Conservation (phyloP, 2,797 vertebrate species). For the Lemur catta region DNA sequence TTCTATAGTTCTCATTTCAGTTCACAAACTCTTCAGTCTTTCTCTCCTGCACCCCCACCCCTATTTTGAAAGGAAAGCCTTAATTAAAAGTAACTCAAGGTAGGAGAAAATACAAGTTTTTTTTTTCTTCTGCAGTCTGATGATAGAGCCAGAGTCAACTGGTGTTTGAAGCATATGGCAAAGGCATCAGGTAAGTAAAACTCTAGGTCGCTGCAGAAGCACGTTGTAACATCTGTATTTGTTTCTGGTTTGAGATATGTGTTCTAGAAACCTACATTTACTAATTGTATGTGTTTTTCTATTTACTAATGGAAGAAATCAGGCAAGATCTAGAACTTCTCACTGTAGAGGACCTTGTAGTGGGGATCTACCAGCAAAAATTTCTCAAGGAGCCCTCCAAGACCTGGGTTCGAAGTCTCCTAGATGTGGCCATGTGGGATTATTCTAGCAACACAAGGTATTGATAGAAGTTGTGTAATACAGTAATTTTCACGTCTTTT, state of each 20-base stretch:
- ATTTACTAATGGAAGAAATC: constrained; percentile 72
- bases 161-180: constrained; percentile 85
- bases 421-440: constrained; percentile 85
- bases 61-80: not conserved
- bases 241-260: not conserved
- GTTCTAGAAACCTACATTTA: not conserved
- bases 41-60: not conserved
- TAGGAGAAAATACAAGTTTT: not conserved
- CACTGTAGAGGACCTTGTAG: constrained; percentile 83
- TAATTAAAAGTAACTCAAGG: not conserved
- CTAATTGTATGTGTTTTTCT: not conserved
- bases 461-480: not conserved
- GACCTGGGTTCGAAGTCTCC: constrained; percentile 79
- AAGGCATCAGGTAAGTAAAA: constrained; percentile 77
- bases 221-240: not conserved
- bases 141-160: constrained; percentile 82
- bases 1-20: not conserved
- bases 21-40: not conserved
- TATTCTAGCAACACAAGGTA: constrained; percentile 87
- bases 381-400: constrained; percentile 83
- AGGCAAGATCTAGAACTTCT: constrained; percentile 77
- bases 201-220: not conserved
- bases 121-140: constrained; percentile 77
- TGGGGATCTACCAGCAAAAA: constrained; percentile 81
- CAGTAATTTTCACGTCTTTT: not conserved